Base-by-base conservation (phyloP, 2,113 vertebrate species). In the Myotis yumanensis region DNA sequence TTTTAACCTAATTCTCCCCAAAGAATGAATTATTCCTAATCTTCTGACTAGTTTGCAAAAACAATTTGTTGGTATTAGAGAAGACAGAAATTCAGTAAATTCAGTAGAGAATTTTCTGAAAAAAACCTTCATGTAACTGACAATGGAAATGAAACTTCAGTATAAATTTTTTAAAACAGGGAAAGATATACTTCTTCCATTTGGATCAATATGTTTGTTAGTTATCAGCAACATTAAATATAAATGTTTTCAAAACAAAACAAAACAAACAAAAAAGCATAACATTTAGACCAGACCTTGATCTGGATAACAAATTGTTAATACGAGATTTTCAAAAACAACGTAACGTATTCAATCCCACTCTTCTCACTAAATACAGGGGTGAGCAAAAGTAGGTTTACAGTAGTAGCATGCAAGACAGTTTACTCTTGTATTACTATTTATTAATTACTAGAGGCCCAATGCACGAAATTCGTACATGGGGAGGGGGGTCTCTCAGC, bases 281-380 rank as follows among this genome's bases (percentile, higher is more conserved):
- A 16, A 52, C 79, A 95, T 54, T 86, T 23, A 94, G 64, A 93
- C 18, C 68, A 80, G 51, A 93, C 11, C 32, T 85, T 64, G 72
- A 89, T 20, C n/a, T 40, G 51, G 62, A 69, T 73, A 48, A 84
- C 43, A 84, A 62, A 94, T 77, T 96, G 30, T 43, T 68, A 79
- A 79, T 82, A 90, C 35, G 76, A 86, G 25, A 90, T 72, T 90
- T 93, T 93, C 14, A 5, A 95, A 90, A 93, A 54, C 17, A 77
- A 89, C n/a, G 14, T 68, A 89, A 91, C 10, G 95, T 59, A 77
- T 20, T 68, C 12, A 62, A 66, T 81, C 35, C 85, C 15, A 76
- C 23, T 75, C 7, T 9, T 52, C 48, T 96, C 43, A 64, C 4
- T 25, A 76, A 94, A 76, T 46, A 76, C 30, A 48, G 30, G 40